Evolutionary conservation across 2,113 vertebrate species (phyloP).

Genomic region (Canis aureus): DNA sequence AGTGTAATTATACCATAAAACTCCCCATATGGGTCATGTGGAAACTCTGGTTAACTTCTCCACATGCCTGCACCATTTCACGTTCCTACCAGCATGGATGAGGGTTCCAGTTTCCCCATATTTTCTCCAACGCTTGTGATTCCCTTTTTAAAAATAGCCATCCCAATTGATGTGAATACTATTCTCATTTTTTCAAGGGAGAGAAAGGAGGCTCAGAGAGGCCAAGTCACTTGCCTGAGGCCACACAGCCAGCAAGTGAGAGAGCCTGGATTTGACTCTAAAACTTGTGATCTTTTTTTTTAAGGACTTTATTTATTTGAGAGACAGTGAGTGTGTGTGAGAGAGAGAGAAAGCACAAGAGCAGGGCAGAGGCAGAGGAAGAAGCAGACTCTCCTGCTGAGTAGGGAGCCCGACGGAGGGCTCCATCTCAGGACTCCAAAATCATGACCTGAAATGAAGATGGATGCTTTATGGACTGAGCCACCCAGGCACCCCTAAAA

Average conservation of each 20-base stretch:
- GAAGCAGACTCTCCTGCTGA: too few relatives aligned
- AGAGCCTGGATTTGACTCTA: background rate
- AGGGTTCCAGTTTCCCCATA: background rate
- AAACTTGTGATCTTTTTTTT: background rate
- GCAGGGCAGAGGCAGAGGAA: too few relatives aligned
- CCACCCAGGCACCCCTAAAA: too few relatives aligned
- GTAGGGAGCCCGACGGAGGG: too few relatives aligned
- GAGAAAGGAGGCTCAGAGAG: background rate
- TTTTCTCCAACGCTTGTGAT: background rate
- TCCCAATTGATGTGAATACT: background rate
- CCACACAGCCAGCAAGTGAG: background rate
- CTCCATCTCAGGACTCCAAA: too few relatives aligned
- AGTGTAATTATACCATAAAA: background rate
- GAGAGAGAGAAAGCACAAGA: too few relatives aligned
- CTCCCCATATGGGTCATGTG: background rate
- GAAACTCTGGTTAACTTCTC: background rate
- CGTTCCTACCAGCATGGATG: background rate
- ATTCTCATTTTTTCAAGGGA: background rate
- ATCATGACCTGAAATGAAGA: too few relatives aligned
- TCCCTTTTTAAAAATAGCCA: background rate
- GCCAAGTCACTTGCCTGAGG: background rate
- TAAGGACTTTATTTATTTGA: too few relatives aligned
- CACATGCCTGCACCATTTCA: background rate
- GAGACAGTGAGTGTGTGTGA: too few relatives aligned
- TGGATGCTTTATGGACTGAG: too few relatives aligned